These are phyloP conservation scores for Atopsyche davidsoni DNA, from an alignment of 1,140 invertebrate species.

Conservation along the genomic window DNA sequence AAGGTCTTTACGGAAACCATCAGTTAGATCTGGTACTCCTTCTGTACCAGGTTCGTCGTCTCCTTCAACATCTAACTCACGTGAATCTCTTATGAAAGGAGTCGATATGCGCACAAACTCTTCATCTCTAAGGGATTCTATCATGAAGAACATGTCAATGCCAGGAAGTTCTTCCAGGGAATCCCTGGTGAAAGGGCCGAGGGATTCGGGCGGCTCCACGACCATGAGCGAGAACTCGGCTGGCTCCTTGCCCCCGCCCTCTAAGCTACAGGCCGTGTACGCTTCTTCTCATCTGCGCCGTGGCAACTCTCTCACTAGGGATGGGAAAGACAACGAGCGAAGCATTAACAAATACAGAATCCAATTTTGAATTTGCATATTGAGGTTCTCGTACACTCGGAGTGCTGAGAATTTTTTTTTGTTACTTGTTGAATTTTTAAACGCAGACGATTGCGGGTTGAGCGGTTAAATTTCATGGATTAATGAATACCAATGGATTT, in stretches of 20 bases:
- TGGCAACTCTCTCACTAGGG: constrained; percentile 51
- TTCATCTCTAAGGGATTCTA: constrained; percentile 21
- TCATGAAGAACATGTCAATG: constrained; percentile 29
- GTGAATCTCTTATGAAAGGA: constrained; percentile 43
- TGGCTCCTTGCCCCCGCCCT: constrained; percentile 54
- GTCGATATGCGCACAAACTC: constrained; percentile 36
- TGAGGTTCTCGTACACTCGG: too few relatives aligned
- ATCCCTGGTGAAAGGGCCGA: constrained; percentile 44
- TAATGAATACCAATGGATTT: too few relatives aligned
- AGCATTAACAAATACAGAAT: constrained; percentile 59
- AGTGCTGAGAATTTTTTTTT: too few relatives aligned
- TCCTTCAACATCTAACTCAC: constrained; percentile 42
- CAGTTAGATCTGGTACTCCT: constrained; percentile 37
- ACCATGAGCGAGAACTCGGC: constrained; percentile 52
- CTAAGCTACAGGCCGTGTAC: constrained; percentile 50
- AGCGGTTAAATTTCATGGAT: too few relatives aligned
- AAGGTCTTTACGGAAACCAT: constrained; percentile 39
- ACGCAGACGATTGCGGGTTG: too few relatives aligned
- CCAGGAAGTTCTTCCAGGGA: constrained; percentile 31
- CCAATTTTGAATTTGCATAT: constrained; percentile 64
- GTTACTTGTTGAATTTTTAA: too few relatives aligned
- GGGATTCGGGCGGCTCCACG: constrained; percentile 46
- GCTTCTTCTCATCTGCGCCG: constrained; percentile 41
- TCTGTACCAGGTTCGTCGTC: constrained; percentile 47
- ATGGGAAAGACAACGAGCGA: constrained; percentile 49